Evolutionary conservation across 2,113 vertebrate genomes (phyloP).

Genomic region (Sphyrna mokarran): DNA sequence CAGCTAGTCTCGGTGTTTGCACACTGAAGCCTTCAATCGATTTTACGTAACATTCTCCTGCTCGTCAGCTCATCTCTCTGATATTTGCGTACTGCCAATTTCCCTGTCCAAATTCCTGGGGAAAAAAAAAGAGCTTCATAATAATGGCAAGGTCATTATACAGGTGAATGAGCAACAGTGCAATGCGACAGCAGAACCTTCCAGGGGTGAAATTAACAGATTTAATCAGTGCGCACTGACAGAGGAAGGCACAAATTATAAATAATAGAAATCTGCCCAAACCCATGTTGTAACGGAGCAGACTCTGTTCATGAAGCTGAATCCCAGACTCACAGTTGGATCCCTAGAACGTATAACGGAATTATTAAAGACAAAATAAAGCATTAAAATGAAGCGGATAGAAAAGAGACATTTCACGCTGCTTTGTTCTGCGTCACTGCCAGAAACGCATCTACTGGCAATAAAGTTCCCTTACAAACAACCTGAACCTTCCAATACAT

Average conservation of each 20-base stretch:
- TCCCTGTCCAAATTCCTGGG: neutral
- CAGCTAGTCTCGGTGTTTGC: neutral
- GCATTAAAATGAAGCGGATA: neutral
- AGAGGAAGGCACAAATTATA: neutral
- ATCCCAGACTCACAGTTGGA: neutral
- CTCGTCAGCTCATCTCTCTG: too few relatives aligned
- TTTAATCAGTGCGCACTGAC: neutral
- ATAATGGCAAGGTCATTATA: neutral
- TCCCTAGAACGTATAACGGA: neutral
- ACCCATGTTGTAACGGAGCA: neutral
- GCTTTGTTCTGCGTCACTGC: neutral
- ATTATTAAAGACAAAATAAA: neutral
- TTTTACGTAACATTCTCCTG: neutral
- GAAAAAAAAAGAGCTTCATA: neutral
- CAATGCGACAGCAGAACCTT: neutral
- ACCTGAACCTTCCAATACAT: neutral
- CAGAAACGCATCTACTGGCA: neutral
- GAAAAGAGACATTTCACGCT: neutral
- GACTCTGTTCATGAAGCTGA: neutral
- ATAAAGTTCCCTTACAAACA: neutral
- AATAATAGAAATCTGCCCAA: neutral
- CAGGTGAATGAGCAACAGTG: neutral
- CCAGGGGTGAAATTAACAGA: slow-evolving; percentile 25
- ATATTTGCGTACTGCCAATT: neutral
- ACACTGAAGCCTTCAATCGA: neutral